A percentile compares a stretch with the other conserved stretches of the same genome.
phyloP scores from a whole-genome alignment of 2,888 invertebrate species.

The Pollenia labialis region DNA sequence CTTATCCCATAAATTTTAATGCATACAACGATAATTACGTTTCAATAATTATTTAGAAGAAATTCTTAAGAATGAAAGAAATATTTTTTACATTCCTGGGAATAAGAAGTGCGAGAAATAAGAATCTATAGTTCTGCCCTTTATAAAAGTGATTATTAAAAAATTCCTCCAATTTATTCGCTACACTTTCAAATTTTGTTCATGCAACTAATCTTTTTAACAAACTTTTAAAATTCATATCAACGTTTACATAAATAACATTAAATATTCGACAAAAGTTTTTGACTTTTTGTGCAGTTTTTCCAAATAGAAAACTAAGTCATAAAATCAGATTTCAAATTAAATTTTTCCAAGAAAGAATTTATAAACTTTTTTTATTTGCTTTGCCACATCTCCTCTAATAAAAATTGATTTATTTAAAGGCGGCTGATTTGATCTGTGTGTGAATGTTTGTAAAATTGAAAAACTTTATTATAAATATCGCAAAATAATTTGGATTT shows the following conservation, averaged over 20 bases:
- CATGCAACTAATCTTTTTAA: too few relatives aligned
- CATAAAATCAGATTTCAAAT: constrained; percentile 1
- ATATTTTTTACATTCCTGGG: too few relatives aligned
- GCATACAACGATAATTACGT: too few relatives aligned
- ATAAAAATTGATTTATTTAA: background rate
- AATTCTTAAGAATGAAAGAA: too few relatives aligned
- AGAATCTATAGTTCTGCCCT: too few relatives aligned
- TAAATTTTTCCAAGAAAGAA: background rate
- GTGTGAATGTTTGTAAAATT: background rate
- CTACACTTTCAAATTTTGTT: too few relatives aligned
- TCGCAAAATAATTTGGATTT: background rate
- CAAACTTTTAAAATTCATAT: background rate
- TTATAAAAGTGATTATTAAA: too few relatives aligned
- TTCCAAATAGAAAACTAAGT: background rate
- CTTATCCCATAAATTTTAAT: too few relatives aligned
- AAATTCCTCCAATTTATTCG: too few relatives aligned
- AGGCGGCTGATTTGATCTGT: background rate
- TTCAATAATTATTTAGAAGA: too few relatives aligned
- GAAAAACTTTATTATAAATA: background rate
- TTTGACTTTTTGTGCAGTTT: background rate
- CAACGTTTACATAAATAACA: background rate
- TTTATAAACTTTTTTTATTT: background rate
- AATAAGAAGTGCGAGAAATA: too few relatives aligned
- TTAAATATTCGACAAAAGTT: background rate
- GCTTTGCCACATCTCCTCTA: background rate